A percentile compares a stretch with the other conserved stretches of the same genome.
Conservation (phyloP, 2,797 vertebrate species). For the Anguilla anguilla region DNA sequence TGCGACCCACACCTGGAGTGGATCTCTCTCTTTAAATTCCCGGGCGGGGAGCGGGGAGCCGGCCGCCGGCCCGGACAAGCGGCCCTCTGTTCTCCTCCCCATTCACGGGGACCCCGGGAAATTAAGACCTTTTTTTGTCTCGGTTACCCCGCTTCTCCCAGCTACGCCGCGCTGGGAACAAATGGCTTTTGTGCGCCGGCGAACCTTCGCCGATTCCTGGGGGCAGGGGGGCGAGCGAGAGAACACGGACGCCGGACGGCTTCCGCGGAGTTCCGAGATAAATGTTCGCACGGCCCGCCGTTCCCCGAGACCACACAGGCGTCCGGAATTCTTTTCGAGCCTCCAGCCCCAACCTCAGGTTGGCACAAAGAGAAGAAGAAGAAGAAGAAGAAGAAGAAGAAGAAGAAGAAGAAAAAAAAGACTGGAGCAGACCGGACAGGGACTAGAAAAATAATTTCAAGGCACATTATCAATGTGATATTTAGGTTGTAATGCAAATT, state of each 20-base stretch:
- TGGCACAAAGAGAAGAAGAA: background rate
- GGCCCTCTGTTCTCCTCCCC: slow-evolving; percentile 27
- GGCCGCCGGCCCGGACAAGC: slow-evolving; percentile 10
- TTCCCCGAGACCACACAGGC: slow-evolving; percentile 4
- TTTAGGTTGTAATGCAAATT: background rate
- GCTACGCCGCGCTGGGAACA: slow-evolving; percentile 28
- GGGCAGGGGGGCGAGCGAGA: background rate
- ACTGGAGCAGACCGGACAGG: background rate
- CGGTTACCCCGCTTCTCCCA: slow-evolving; percentile 28
- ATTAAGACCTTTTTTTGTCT: slow-evolving; percentile 30
- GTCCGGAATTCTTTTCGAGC: background rate
- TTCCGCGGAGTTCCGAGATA: background rate
- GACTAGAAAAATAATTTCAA: background rate
- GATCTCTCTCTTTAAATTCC: slow-evolving; percentile 27
- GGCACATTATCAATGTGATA: background rate
- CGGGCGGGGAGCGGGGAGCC: background rate
- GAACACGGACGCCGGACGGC: background rate
- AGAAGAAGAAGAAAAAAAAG: background rate
- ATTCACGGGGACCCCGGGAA: slow-evolving; percentile 29
- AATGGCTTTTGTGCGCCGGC: slow-evolving; percentile 29
- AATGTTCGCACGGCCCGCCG: background rate
- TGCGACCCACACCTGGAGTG: slow-evolving; percentile 37
- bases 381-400: background rate
- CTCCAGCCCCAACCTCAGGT: background rate
- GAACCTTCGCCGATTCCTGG: slow-evolving; percentile 15